A percentile compares a stretch with the other conserved stretches of the same genome.
Evolutionary conservation across 2,797 vertebrate genomes (phyloP).

Genomic region (Kryptolebias ocellatus): DNA sequence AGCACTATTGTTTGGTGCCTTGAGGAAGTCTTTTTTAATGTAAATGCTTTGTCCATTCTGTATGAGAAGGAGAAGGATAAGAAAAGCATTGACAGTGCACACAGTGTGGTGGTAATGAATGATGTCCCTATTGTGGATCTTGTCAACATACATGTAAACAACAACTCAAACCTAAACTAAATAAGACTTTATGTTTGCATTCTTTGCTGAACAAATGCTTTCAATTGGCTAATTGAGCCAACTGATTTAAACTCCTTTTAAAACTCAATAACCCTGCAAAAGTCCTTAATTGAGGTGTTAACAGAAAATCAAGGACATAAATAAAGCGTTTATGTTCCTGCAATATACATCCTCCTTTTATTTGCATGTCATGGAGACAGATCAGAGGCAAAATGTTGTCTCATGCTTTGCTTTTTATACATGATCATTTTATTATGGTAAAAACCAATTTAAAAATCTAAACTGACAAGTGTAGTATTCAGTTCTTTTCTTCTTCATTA

Average conservation of each 20-base stretch:
- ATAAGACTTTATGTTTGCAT: not conserved
- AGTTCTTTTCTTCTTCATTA: not conserved
- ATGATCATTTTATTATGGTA: not conserved
- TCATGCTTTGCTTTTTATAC: not conserved
- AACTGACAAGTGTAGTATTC: not conserved
- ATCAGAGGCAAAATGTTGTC: not conserved
- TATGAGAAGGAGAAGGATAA: not conserved
- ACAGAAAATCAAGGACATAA: constrained; percentile 15
- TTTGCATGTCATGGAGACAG: not conserved
- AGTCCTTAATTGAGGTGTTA: constrained; percentile 20
- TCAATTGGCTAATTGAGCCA: constrained; percentile 8
- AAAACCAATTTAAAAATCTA: not conserved
- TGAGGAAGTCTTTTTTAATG: not conserved
- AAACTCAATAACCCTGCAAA: constrained; percentile 6
- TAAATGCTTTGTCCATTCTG: not conserved
- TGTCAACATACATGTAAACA: not conserved
- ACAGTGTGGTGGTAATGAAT: not conserved
- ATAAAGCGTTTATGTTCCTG: constrained; percentile 19
- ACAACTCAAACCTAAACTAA: not conserved
- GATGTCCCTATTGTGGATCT: not conserved
- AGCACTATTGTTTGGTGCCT: not conserved
- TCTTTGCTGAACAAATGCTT: constrained; percentile 10
- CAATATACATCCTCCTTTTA: not conserved
- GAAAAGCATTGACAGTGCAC: not conserved
- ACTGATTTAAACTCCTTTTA: constrained; percentile 19